phyloP scores from a whole-genome alignment of 2,888 invertebrate genomes.

The Eueremaeus valkanovi region DNA sequence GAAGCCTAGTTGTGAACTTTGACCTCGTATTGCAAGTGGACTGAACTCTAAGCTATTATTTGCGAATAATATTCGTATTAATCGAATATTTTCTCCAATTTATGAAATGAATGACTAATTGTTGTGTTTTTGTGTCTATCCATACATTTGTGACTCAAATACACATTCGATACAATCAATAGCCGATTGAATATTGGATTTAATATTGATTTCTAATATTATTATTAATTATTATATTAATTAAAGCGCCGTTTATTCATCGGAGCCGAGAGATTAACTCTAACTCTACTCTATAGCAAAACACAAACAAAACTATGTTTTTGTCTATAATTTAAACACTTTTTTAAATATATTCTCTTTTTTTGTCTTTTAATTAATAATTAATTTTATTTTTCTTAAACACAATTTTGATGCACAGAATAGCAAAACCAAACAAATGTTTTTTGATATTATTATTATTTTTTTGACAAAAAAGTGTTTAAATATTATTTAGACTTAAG shows the following conservation, averaged over 20 bases:
- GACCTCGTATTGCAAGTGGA: not conserved
- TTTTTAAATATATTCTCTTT: not conserved
- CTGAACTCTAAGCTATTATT: conserved; percentile 21
- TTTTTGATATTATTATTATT: conserved; percentile 1
- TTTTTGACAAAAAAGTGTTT: not conserved
- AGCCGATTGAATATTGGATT: not conserved
- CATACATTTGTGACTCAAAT: not conserved
- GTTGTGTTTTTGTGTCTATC: not conserved
- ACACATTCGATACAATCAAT: not conserved
- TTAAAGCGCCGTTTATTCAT: not conserved
- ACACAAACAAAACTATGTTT: not conserved
- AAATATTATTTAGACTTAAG: too few species aligned
- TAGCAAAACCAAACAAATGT: not conserved
- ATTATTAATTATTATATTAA: too few species aligned
- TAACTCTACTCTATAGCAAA: conserved; percentile 11
- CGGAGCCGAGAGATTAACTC: not conserved
- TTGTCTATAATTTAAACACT: not conserved
- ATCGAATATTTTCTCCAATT: not conserved
- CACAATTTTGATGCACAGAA: conserved; percentile 11
- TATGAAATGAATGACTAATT: too few species aligned
- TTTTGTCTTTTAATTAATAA: not conserved
- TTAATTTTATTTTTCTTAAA: not conserved
- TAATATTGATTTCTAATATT: too few species aligned
- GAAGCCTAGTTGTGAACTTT: not conserved
- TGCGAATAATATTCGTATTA: not conserved